Evolutionary conservation across 2,888 invertebrate species (phyloP), one percentile per base, ranked within the genome.

Genomic region (Ennomos erosarius): DNA sequence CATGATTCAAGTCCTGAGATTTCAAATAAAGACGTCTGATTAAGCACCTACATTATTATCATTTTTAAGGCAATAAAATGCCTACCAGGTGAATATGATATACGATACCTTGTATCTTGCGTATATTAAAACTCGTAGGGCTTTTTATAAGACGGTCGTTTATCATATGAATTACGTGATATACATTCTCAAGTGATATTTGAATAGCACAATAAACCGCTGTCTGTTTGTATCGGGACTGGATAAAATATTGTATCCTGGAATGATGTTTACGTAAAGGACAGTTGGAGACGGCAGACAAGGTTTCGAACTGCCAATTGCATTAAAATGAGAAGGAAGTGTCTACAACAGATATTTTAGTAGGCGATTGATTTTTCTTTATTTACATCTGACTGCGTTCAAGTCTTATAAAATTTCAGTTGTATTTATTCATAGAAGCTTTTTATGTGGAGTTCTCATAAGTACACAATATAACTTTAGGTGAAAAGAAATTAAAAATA

Each of bases 131-230:
- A 50, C 39, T 52, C 52, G 34, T 49, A 10, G 47, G 16, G 44
- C 10, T 49, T 49, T 57, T 59, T 54, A 54, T 54, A 58, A 55
- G 59, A 58, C 57, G 55, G 46, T 51, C 51, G 54, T 50, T 56
- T 63, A 57, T 63, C 64, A 67, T 69, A 68, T 59, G 65, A 70
- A 66, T 67, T 64, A 64, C 64, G 65, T 62, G 60, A 47, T 58
- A 55, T 43, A 62, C 65, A 64, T 64, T 55, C 45, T 39, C 40
- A 42, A 64, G 45, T 42, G 55, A 46, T 55, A 56, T 61, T 64
- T 61, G 57, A 63, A 67, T 51, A 55, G 56, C 40, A 55, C 54
- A 61, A 57, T 60, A 58, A 65, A 54, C 63, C 62, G 43, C 44
- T 64, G 54, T 49, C 47, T 56, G 38, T 61, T 61, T 61, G 61